Percentiles rank a stretch among this genome's conserved stretches.
These are phyloP conservation scores for Junonia oenone DNA, from an alignment of 2,888 invertebrate genomes.

Conservation along the genomic window DNA sequence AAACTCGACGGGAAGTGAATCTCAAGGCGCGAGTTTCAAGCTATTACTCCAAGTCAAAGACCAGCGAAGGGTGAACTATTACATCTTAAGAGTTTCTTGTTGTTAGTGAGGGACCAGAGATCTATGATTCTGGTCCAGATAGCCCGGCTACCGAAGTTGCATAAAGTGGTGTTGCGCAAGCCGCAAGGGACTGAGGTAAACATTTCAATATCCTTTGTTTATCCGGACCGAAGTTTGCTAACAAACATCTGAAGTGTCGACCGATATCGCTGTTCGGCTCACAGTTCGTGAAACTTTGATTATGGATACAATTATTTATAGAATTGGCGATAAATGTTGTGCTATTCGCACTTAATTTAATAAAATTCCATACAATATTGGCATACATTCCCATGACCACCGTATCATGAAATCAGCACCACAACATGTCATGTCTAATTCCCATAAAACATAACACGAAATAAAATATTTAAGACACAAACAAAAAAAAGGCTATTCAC, in stretches of 20 bases:
- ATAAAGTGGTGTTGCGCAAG: conserved; percentile 57
- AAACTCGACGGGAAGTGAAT: conserved; percentile 52
- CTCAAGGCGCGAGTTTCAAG: conserved; percentile 50
- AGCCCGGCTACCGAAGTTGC: conserved; percentile 46
- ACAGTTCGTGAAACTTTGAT: conserved; percentile 26
- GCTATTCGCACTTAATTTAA: not conserved
- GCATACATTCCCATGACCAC: too few relatives aligned
- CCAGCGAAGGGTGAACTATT: conserved; percentile 50
- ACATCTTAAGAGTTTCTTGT: conserved; percentile 35
- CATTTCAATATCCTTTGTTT: conserved; percentile 61
- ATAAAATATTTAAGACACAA: too few relatives aligned
- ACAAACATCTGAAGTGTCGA: conserved; percentile 39
- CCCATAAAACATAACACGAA: too few relatives aligned
- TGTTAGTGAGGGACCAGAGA: conserved; percentile 33
- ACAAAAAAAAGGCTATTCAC: too few relatives aligned
- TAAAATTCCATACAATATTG: too few relatives aligned
- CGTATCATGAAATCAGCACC: too few relatives aligned
- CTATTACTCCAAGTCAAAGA: conserved; percentile 36
- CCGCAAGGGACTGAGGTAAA: conserved; percentile 53
- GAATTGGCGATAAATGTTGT: conserved; percentile 12
- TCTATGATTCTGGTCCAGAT: conserved; percentile 43
- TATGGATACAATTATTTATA: conserved; percentile 22
- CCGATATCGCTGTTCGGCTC: conserved; percentile 29
- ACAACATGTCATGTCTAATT: too few relatives aligned
- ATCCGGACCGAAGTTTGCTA: conserved; percentile 37